Conservation (phyloP, 2,888 invertebrate genomes). For the Julus scanicus region DNA sequence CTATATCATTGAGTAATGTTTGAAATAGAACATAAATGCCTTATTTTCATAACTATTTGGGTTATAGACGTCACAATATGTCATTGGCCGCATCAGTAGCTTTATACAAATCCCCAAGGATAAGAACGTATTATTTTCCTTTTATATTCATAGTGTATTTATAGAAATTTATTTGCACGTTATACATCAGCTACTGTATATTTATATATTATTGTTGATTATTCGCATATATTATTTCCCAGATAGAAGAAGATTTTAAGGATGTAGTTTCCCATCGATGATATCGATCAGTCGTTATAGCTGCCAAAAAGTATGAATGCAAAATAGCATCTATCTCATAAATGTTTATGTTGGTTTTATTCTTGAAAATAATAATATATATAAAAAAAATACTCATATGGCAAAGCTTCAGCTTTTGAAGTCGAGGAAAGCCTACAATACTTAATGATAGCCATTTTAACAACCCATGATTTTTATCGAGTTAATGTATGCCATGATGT, state of each 20-base stretch:
- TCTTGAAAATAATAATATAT: not conserved
- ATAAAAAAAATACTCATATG: not conserved
- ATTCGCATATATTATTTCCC: not conserved
- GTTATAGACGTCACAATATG: too few species aligned
- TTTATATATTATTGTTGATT: not conserved
- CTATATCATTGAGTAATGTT: too few species aligned
- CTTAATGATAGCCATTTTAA: slow-evolving; percentile 40
- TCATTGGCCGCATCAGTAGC: too few species aligned
- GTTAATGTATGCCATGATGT: slow-evolving; percentile 29
- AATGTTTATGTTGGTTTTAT: slow-evolving; percentile 7
- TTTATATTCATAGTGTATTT: too few species aligned
- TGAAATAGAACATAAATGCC: too few species aligned
- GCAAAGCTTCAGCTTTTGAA: not conserved
- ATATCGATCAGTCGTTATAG: not conserved
- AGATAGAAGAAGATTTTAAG: not conserved
- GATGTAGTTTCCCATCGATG: not conserved
- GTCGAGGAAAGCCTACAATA: slow-evolving; percentile 17
- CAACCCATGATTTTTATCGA: slow-evolving; percentile 44
- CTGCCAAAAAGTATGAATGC: not conserved
- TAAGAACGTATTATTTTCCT: too few species aligned
- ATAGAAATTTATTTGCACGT: not conserved
- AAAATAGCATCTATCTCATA: not conserved
- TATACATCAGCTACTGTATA: not conserved
- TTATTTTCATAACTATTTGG: too few species aligned
- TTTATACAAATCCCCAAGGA: too few species aligned